phyloP scores from a whole-genome alignment of 2,113 vertebrate genomes.

The Progne subis region DNA sequence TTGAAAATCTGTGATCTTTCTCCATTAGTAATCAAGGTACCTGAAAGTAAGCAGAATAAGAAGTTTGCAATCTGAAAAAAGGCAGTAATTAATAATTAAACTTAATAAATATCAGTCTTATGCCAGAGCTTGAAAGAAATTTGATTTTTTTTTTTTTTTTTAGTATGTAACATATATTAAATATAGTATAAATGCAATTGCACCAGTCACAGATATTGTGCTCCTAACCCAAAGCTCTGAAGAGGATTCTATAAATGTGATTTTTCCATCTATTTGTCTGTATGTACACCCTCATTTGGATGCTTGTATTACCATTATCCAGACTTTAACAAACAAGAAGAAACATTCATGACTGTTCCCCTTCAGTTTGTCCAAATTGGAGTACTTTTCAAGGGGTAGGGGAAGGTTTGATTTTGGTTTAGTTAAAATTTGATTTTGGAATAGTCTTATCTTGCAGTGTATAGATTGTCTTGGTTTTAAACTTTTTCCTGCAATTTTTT shows the following conservation, averaged over 20 bases:
- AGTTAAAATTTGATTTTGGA: neutral
- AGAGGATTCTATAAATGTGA: neutral
- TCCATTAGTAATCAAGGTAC: neutral
- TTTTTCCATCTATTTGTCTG: neutral
- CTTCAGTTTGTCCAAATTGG: neutral
- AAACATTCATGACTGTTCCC: neutral
- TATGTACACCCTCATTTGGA: neutral
- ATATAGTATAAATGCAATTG: neutral
- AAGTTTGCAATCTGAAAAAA: neutral
- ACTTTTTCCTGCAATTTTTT: neutral
- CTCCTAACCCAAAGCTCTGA: neutral
- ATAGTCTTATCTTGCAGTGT: neutral
- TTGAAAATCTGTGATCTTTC: neutral
- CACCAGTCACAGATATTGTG: neutral
- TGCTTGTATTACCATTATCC: neutral
- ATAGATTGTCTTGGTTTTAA: neutral
- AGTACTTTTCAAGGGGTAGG: neutral
- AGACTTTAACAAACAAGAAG: neutral
- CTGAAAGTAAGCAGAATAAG: neutral
- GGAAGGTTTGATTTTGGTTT: neutral
- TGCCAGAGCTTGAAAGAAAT: neutral
- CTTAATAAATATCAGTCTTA: neutral
- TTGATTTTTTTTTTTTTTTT: neutral
- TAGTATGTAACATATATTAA: neutral
- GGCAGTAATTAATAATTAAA: neutral